Evolutionary conservation across 1,140 invertebrate species (phyloP).

Genomic region (Periplaneta americana): DNA sequence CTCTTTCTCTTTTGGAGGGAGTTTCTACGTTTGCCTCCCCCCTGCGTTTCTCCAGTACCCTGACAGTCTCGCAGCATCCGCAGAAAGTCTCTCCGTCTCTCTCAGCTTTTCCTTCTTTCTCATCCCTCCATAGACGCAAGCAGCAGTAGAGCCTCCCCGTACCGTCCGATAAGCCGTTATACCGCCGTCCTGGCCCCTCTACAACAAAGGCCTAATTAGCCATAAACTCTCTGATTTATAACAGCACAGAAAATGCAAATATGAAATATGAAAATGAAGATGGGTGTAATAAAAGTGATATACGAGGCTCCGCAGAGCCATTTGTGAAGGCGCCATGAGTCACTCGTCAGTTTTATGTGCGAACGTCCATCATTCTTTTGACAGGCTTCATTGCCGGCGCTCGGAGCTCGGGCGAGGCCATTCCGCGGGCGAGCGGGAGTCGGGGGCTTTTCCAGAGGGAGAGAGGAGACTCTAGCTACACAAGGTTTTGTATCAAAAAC

Average conservation of each 20-base stretch:
- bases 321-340: slow-evolving; percentile 57
- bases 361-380: slow-evolving; percentile 60
- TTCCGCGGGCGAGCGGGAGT: not conserved
- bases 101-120: not conserved
- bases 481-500: not conserved
- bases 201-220: slow-evolving; percentile 59
- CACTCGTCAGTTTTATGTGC: slow-evolving; percentile 53
- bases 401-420: slow-evolving; percentile 14
- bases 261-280: slow-evolving; percentile 79
- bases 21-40: not conserved
- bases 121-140: slow-evolving; percentile 1
- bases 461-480: not conserved
- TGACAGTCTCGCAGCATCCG: not conserved
- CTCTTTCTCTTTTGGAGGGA: not conserved
- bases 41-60: not conserved
- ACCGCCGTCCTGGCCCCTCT: slow-evolving; percentile 33
- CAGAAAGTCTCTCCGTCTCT: slow-evolving; percentile 1
- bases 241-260: slow-evolving; percentile 57
- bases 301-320: slow-evolving; percentile 66
- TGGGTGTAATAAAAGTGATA: slow-evolving; percentile 73
- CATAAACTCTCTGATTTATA: slow-evolving; percentile 62
- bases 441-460: not conserved
- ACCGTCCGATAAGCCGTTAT: slow-evolving; percentile 16
- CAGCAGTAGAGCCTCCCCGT: not conserved
- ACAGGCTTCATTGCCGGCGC: slow-evolving; percentile 53